Evolutionary conservation across 2,113 vertebrate genomes (phyloP).

Genomic region (Etia nguti): DNA sequence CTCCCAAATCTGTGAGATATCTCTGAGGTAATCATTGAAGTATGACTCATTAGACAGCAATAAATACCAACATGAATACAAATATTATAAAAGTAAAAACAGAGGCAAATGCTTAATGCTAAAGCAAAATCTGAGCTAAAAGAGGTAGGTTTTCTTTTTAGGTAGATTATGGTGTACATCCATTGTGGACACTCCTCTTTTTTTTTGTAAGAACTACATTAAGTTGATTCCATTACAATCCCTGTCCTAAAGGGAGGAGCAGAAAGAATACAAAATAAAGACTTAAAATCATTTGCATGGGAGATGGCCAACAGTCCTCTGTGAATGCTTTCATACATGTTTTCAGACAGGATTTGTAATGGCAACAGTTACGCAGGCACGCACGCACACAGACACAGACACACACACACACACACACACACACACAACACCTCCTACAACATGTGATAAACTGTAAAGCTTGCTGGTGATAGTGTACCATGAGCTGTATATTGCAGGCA

Average conservation of each 20-base stretch:
- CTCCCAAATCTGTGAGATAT: constrained; percentile 76
- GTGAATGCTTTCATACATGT: background rate
- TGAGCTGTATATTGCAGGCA: constrained; percentile 48
- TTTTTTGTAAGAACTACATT: constrained; percentile 66
- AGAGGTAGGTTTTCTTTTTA: constrained; percentile 73
- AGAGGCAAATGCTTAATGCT: constrained; percentile 73
- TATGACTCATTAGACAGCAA: constrained; percentile 77
- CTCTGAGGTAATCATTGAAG: constrained; percentile 77
- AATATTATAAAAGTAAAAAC: constrained; percentile 77
- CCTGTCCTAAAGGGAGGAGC: constrained; percentile 53
- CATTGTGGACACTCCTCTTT: constrained; percentile 63
- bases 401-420: background rate
- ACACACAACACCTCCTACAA: constrained; percentile 29
- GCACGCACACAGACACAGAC: rapidly evolving
- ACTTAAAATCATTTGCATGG: constrained; percentile 22
- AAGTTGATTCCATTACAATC: constrained; percentile 66
- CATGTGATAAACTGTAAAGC: constrained; percentile 61
- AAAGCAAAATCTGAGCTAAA: constrained; percentile 75
- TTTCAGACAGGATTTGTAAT: constrained; percentile 62
- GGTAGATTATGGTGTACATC: constrained; percentile 74
- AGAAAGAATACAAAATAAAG: background rate
- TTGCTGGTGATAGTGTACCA: constrained; percentile 72
- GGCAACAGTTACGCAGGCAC: constrained; percentile 26
- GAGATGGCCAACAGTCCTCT: constrained; percentile 32
- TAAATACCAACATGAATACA: constrained; percentile 80